These are phyloP conservation scores for Stegodyphus mimosarum DNA, from an alignment of 1,140 invertebrate genomes.

Conservation along the genomic window DNA sequence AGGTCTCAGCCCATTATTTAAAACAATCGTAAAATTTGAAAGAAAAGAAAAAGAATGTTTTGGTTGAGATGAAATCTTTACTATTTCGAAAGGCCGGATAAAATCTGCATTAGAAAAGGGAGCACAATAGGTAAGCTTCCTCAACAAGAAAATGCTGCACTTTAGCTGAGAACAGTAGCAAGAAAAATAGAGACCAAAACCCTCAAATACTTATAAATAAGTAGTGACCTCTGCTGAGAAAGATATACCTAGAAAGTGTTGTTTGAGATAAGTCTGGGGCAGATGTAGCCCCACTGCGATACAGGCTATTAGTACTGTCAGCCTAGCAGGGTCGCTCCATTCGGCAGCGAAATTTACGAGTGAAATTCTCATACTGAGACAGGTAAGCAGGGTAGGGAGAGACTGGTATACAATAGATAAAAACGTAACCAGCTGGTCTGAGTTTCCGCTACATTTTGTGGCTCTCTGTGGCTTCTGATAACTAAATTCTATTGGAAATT, in stretches of 20 bases:
- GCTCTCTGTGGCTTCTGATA: conserved; percentile 7
- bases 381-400: conserved; percentile 16
- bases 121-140: no score
- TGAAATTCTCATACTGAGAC: conserved; percentile 44
- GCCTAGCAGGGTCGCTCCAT: conserved; percentile 25
- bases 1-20: no score
- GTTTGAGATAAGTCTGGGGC: conserved; percentile 8
- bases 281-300: conserved; percentile 54
- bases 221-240: neutral
- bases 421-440: conserved; percentile 26
- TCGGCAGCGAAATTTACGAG: conserved; percentile 44
- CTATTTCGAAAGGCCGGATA: no score
- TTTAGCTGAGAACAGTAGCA: neutral
- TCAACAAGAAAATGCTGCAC: neutral
- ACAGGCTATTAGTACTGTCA: conserved; percentile 60
- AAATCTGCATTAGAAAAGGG: no score
- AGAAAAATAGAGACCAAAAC: neutral
- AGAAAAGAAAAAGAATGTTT: no score
- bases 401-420: conserved; percentile 42
- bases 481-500: conserved; percentile 5
- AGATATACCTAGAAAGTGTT: conserved; percentile 42
- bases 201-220: neutral
- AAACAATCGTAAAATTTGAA: no score
- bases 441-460: conserved; percentile 21
- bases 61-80: no score